Base-by-base conservation (phyloP, 2,113 vertebrate species). In the Mellivora capensis region DNA sequence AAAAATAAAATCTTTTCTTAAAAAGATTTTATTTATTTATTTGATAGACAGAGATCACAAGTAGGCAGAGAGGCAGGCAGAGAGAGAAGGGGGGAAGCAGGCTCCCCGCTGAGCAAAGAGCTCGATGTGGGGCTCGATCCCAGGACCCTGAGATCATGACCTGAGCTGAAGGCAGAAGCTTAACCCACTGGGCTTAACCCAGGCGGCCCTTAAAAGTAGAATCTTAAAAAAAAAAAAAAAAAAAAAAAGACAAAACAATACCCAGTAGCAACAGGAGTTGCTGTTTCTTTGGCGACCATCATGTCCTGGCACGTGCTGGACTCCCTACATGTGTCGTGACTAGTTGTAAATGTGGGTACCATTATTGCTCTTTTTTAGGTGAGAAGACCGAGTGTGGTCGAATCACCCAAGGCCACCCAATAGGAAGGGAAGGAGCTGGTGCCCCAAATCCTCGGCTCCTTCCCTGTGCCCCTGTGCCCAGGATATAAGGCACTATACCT, bases 351-450 rank as follows among this genome's bases (percentile, higher is more conserved):
- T 6, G 34, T 34, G 44, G 72, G 34, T n/a, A 37, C 18, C 18
- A 0, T 37, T 67, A 67, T 67, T 34, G 62, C 39, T 89, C 21
- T 74, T 21, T 44, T 37, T 37, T 7, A 52, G 37, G 34, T 34
- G 61, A 44, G 27, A 62, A 52, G 87, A 59, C 47, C 57, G 49
- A 29, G 25, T 23, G 31, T 29, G 57, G 29, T 42, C 52, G 42
- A 74, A 29, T 85, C 7, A 20, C 31, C 34, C 74, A 59, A 61
- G 34, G 29, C 12, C 64, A 52, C 47, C 0, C 54, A 42, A 18
- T 0, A 18, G 7, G 0, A 1, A 37, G 5, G 37, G 37, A 31
- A 57, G 54, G 47, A 34, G 37, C 80, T 37, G 20, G 0, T 3
- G 31, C 17, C 37, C 15, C 64, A 47, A 42, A n/a, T 4, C 27